A percentile compares a stretch with the other conserved stretches of the same genome.
Conservation (phyloP, 2,113 vertebrate species). For the Oncorhynchus tshawytscha region DNA sequence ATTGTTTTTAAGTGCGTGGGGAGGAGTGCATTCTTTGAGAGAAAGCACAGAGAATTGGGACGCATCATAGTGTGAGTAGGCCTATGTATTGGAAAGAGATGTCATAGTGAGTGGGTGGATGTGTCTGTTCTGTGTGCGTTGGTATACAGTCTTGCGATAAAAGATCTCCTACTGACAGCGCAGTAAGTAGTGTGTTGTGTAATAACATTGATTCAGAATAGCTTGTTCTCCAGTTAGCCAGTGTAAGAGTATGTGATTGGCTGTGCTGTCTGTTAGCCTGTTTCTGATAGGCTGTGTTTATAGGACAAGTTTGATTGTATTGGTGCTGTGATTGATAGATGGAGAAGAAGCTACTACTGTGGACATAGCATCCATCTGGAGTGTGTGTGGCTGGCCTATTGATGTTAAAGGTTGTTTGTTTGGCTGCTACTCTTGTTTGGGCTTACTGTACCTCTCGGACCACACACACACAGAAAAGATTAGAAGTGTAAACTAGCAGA, state of each 20-base stretch:
- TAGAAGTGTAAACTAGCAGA: constrained; percentile 42
- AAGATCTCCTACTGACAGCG: too few species aligned
- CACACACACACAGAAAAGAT: constrained; percentile 10
- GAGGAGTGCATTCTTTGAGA: background rate
- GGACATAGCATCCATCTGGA: too few species aligned
- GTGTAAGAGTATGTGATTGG: too few species aligned
- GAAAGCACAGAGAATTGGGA: background rate
- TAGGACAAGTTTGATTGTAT: too few species aligned
- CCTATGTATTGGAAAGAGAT: background rate
- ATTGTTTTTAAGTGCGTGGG: too few species aligned
- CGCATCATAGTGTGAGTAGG: background rate
- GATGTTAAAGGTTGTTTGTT: background rate
- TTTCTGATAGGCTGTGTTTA: background rate
- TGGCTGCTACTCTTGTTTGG: background rate
- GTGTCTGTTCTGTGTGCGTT: constrained; percentile 10
- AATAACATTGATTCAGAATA: background rate
- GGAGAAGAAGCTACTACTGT: too few species aligned
- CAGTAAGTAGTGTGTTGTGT: background rate
- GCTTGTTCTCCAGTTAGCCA: background rate
- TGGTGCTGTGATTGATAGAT: too few species aligned
- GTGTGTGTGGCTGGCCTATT: too few species aligned
- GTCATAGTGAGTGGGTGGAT: background rate
- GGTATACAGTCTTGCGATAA: background rate
- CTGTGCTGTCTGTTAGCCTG: background rate
- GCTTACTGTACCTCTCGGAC: background rate